Percentiles rank a stretch among this genome's conserved stretches.
These are phyloP conservation scores for Cosmia trapezina DNA, from an alignment of 2,888 invertebrate genomes.

Conservation along the genomic window DNA sequence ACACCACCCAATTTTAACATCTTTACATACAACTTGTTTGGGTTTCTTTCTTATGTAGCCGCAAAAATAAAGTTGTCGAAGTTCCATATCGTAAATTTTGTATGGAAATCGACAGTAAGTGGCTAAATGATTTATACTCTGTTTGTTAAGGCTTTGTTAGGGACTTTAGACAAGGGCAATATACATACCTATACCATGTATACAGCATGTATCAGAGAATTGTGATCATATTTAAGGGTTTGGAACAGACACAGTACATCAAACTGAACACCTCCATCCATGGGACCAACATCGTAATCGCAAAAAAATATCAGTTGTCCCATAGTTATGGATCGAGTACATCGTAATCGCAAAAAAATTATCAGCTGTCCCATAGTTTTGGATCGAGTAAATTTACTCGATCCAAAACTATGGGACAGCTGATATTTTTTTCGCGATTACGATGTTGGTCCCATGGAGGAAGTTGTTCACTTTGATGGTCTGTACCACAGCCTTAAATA, in stretches of 20 bases:
- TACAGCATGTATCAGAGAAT: background rate
- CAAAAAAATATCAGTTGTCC: background rate
- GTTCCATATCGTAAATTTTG: constrained; percentile 58
- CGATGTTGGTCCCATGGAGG: too few species aligned
- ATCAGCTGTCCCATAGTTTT: too few species aligned
- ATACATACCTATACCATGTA: background rate
- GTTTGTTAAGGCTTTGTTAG: constrained; percentile 56
- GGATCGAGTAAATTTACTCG: too few species aligned
- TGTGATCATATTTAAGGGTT: background rate
- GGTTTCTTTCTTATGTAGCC: background rate
- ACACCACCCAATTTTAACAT: background rate
- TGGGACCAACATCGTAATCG: background rate
- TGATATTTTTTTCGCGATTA: too few species aligned
- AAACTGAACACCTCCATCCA: background rate
- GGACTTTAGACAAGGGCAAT: constrained; percentile 47
- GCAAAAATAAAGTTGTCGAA: constrained; percentile 54
- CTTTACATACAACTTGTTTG: constrained; percentile 1
- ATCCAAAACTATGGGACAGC: too few species aligned
- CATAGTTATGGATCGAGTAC: too few species aligned
- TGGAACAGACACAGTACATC: background rate
- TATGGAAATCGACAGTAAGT: constrained; percentile 54
- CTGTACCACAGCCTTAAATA: background rate
- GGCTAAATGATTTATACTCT: constrained; percentile 61
- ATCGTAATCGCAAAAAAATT: too few species aligned
- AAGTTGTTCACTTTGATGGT: too few species aligned